Conservation (phyloP, 2,888 invertebrate genomes). For the Actias luna region DNA sequence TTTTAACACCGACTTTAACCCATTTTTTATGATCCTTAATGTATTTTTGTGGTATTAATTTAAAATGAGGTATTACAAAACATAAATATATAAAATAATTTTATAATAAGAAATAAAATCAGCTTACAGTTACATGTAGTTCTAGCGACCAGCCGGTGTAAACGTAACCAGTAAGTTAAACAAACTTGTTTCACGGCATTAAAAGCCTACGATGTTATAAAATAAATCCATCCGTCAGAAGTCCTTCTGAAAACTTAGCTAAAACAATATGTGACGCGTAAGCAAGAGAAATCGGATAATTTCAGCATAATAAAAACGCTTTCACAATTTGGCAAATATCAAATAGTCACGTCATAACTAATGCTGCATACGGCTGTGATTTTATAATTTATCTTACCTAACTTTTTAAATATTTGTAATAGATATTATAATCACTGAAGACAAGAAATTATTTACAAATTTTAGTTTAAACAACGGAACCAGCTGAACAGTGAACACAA, state of each 20-base stretch:
- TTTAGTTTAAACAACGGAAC: background rate
- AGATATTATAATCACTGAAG: background rate
- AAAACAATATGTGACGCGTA: conserved; percentile 52
- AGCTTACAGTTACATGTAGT: conserved; percentile 3
- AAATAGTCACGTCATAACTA: background rate
- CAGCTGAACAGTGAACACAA: conserved; percentile 4
- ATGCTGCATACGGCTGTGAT: background rate
- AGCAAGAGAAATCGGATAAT: conserved; percentile 59
- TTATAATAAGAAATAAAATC: background rate
- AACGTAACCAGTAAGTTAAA: conserved; percentile 24
- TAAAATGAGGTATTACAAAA: background rate
- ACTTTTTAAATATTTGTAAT: background rate
- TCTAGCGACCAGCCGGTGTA: conserved; percentile 26
- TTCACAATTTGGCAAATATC: conserved; percentile 21
- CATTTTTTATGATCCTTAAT: background rate
- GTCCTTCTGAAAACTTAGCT: conserved; percentile 30
- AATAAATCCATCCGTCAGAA: conserved; percentile 25
- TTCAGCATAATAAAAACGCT: conserved; percentile 27
- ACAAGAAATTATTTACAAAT: background rate
- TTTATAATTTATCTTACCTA: background rate
- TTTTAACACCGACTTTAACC: background rate
- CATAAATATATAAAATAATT: background rate
- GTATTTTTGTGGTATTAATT: background rate
- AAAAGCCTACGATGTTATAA: conserved; percentile 20
- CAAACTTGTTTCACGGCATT: conserved; percentile 21